Conservation (phyloP, 2,113 vertebrate genomes). For the Brachirus orientalis region DNA sequence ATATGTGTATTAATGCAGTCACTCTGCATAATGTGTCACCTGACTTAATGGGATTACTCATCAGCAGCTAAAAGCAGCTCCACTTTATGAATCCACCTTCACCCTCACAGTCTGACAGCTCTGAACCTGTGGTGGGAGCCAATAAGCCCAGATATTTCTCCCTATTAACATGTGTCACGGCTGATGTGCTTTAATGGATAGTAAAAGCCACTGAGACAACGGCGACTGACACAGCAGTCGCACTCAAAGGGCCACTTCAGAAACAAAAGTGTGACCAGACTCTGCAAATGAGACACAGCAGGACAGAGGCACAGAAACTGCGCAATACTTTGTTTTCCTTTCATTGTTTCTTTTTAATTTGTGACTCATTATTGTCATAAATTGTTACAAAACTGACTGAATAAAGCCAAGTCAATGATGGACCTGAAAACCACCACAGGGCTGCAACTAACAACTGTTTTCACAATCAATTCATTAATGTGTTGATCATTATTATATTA, state of each 20-base stretch:
- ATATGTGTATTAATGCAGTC: constrained; percentile 15
- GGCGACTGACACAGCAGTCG: constrained; percentile 35
- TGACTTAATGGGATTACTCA: constrained; percentile 34
- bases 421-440: too few species aligned
- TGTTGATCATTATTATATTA: too few species aligned
- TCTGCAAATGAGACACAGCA: neutral
- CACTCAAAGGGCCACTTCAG: constrained; percentile 35
- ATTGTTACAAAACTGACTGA: too few species aligned
- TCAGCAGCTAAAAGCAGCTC: constrained; percentile 43
- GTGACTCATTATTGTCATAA: too few species aligned
- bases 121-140: constrained; percentile 39
- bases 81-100: constrained; percentile 33
- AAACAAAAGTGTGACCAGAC: constrained; percentile 15
- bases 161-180: constrained; percentile 61
- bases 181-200: constrained; percentile 72
- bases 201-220: constrained; percentile 60
- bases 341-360: too few species aligned
- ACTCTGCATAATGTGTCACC: neutral
- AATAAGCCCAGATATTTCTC: constrained; percentile 56
- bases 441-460: too few species aligned
- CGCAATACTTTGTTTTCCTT: too few species aligned
- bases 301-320: too few species aligned
- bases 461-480: too few species aligned
- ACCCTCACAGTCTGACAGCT: constrained; percentile 33
- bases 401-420: too few species aligned